Base-by-base conservation (phyloP, 2,113 vertebrate genomes). In the Nycticorax nycticorax region DNA sequence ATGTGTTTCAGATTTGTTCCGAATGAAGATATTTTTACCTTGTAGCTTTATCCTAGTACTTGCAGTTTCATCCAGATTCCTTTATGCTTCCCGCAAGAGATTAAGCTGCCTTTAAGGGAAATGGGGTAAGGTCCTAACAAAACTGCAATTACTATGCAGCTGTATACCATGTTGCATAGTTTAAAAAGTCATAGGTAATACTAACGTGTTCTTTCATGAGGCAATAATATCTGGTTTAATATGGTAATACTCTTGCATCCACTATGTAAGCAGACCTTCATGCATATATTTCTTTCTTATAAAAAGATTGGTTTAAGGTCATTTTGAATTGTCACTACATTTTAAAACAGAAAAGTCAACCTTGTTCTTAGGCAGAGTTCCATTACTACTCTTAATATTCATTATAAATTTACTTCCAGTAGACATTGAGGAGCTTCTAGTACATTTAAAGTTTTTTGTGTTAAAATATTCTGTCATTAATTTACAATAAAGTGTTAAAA, bases 401-500 rank as follows among this genome's bases (percentile, higher is more conserved):
- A 85, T 97, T 85, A 96, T 33, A 91, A 88, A 92, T 81, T 93
- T 77, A 14, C 43, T 92, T 91, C 41, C 41, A 60, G 37, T 53
- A 95, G 76, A 69, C 11, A 95, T 28, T 55, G 72, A 93, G 63
- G 32, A 92, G 52, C 50, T 77, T 92, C 96, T 90, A 76, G 50
- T 19, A 81, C 17, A 69, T 76, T 69, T 48, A 69, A 8, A 26
- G 3, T 1, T 47, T 85, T 91, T 95, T 93, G 15, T 87, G 55
- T 85, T 96, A 91, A 92, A 88, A 97, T 76, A 75, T 89, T 95
- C 96, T 84, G 71, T 94, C 57, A 76, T 95, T 97, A 97, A 97
- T 97, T 97, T 67, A 55, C 47, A 71, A 81, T 86, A 87, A 88
- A 91, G 57, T 96, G 83, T 97, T 93, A 96, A 97, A 97, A 96